Evolutionary conservation across 2,888 invertebrate species (phyloP).

Genomic region (Apamea monoglypha): DNA sequence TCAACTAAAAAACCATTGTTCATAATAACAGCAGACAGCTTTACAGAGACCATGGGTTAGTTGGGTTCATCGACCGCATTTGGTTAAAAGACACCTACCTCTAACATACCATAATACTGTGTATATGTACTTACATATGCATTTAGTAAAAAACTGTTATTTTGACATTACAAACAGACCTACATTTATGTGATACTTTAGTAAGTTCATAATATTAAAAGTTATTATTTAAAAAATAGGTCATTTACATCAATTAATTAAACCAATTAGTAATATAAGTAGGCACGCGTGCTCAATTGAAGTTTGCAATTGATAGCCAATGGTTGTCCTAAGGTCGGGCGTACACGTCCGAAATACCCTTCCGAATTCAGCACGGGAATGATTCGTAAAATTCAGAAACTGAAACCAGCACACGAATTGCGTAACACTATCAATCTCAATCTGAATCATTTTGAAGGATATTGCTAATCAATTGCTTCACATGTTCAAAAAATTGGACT

Average conservation of each 20-base stretch:
- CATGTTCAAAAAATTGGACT: too few species aligned
- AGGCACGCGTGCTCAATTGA: slow-evolving; percentile 21
- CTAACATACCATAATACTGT: not conserved
- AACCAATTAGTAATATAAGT: slow-evolving; percentile 9
- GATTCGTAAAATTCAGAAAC: not conserved
- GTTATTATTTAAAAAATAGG: slow-evolving; percentile 23
- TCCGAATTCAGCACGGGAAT: not conserved
- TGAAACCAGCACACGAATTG: not conserved
- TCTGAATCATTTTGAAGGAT: too few species aligned
- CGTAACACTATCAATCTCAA: not conserved
- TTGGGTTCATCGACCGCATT: not conserved
- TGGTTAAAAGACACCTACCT: not conserved
- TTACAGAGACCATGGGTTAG: not conserved
- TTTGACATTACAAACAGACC: not conserved
- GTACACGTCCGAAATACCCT: not conserved
- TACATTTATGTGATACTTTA: not conserved
- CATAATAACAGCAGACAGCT: not conserved
- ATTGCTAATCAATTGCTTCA: too few species aligned
- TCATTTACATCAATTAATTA: slow-evolving; percentile 15
- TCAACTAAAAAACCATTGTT: not conserved
- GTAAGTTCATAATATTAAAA: not conserved
- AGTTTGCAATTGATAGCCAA: slow-evolving; percentile 25
- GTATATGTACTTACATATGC: not conserved
- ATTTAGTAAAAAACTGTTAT: not conserved
- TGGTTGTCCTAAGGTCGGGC: not conserved